Base-by-base conservation (phyloP, 2,888 invertebrate species). In the Chloroclystis v-ata region DNA sequence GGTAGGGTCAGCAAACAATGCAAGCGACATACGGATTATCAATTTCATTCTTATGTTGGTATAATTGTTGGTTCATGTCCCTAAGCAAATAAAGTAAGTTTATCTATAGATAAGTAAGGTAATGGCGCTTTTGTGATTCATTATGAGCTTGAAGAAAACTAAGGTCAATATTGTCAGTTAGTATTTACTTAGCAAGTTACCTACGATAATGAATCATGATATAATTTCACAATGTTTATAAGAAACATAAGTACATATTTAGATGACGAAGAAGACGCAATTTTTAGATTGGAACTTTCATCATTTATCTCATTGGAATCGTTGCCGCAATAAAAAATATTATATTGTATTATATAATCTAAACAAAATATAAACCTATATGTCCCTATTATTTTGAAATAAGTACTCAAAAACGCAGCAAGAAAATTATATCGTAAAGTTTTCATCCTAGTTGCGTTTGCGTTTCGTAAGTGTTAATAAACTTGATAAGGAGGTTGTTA, bases 1-100 rank as follows among this genome's bases (percentile, higher is more conserved):
- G 77, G 78, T 80, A 79, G 72, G 76, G 74, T 72, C 72, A 59
- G 64, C 74, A 82, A 82, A 82, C 77, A 78, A 39, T 45, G 56
- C 41, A 29, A 40, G 40, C 48, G 60, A 57, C 49, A 49, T 43
- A 35, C 33, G 48, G 47, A 51, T 51, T 52, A 51, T 46, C 45
- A 56, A 46, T 20, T 20, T 20, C 20, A 20, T 20, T n/a, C n/a
- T n/a, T 20, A 20, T 20, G 20, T 20, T 20, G 20, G 20, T 20
- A 20, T 20, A 20, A 20, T 20, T 20, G 20, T 20, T 20, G 20
- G 20, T 35, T 39, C 24, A 38, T 16, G 33, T 37, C 20, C 30
- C 42, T 49, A 16, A 40, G 33, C 32, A 46, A 45, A 46, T 46
- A 37, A 38, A 33, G 38, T 29, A 28, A 47, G 41, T 43, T 48